These are phyloP conservation scores for Speoplatyrhinus poulsoni DNA, from an alignment of 2,113 vertebrate genomes.

Conservation along the genomic window DNA sequence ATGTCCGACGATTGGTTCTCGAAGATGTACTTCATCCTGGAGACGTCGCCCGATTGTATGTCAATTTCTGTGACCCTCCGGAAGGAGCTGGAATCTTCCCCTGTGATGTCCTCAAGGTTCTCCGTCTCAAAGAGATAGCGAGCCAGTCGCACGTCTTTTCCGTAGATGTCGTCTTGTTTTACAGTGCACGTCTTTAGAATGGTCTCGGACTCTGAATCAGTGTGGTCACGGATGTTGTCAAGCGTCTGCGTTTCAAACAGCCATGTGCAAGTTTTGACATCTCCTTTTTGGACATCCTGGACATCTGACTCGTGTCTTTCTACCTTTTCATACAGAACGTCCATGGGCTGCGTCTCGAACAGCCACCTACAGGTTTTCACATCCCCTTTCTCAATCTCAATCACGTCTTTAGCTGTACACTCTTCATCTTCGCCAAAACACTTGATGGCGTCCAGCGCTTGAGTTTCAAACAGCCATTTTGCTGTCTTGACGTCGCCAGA, in stretches of 20 bases:
- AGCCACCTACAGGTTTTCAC: constrained; percentile 90
- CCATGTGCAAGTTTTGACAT: constrained; percentile 89
- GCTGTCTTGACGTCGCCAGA: constrained; percentile 91
- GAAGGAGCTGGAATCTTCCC: constrained; percentile 77
- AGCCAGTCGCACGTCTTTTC: constrained; percentile 84
- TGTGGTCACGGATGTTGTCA: constrained; percentile 83
- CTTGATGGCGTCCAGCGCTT: constrained; percentile 87
- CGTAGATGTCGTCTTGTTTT: constrained; percentile 83
- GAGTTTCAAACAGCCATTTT: constrained; percentile 94
- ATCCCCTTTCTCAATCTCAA: constrained; percentile 84
- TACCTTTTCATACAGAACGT: constrained; percentile 86
- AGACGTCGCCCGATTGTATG: constrained; percentile 87
- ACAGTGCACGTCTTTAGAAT: constrained; percentile 79
- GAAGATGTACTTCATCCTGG: constrained; percentile 87
- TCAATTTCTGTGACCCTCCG: constrained; percentile 81
- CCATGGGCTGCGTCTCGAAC: constrained; percentile 92
- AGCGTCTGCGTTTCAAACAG: constrained; percentile 91
- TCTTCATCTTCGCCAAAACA: constrained; percentile 80
- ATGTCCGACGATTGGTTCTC: constrained; percentile 86
- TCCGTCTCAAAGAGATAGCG: constrained; percentile 91
- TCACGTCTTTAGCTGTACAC: constrained; percentile 61
- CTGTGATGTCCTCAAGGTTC: constrained; percentile 84
- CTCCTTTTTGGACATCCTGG: constrained; percentile 84
- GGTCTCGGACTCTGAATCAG: constrained; percentile 74
- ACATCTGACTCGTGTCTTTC: constrained; percentile 66